These are phyloP conservation scores for Clarias laeviceps DNA, from an alignment of 2,797 vertebrate genomes.

Conservation along the genomic window DNA sequence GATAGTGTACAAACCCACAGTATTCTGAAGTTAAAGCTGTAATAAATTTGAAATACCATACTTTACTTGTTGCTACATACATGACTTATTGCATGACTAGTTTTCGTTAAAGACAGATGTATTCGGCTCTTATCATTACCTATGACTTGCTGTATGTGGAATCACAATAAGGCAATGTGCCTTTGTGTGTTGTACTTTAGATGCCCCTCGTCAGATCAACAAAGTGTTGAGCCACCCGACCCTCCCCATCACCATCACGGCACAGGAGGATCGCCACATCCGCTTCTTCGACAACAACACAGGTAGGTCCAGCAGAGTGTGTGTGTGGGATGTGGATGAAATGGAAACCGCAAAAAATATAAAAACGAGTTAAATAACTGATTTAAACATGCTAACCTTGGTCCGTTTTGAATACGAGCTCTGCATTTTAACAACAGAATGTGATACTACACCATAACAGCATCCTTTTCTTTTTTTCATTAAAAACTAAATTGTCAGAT, in stretches of 20 bases:
- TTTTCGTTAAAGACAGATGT: background rate
- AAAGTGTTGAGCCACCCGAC: constrained; percentile 97
- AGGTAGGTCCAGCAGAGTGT: constrained; percentile 62
- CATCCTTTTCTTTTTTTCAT: background rate
- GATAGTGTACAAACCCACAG: background rate
- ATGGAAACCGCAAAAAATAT: background rate
- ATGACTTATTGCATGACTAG: background rate
- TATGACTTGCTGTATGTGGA: background rate
- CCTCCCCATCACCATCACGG: constrained; percentile 94
- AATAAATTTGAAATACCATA: background rate
- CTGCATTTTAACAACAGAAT: background rate
- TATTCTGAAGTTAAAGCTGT: background rate
- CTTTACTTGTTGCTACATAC: background rate
- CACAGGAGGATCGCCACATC: constrained; percentile 95
- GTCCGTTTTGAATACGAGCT: too few relatives aligned
- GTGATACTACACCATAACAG: background rate
- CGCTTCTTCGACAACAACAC: constrained; percentile 98
- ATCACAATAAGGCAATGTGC: background rate
- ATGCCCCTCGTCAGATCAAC: constrained; percentile 87
- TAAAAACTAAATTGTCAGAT: background rate
- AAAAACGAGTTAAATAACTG: background rate
- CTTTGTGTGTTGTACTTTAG: constrained; percentile 11
- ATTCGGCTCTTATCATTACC: background rate
- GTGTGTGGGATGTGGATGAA: background rate
- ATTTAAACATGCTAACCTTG: background rate